These are phyloP conservation scores for Coregonus sp. DNA, from an alignment of 2,797 vertebrate species.

Conservation along the genomic window DNA sequence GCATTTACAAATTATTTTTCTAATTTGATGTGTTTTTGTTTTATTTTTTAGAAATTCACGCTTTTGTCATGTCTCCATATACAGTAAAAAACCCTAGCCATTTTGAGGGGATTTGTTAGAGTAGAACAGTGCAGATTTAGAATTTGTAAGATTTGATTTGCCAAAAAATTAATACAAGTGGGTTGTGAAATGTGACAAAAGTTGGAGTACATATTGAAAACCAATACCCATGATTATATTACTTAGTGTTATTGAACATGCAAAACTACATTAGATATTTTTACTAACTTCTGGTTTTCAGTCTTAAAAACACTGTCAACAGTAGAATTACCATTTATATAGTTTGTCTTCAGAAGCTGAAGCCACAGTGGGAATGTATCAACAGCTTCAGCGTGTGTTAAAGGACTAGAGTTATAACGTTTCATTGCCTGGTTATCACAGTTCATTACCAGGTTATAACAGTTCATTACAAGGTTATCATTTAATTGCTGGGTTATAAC, in stretches of 20 bases:
- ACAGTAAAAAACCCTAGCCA: neutral
- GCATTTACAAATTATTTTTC: slow-evolving; percentile 75
- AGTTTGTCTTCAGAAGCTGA: slow-evolving; percentile 22
- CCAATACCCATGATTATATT: neutral
- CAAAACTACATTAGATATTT: slow-evolving; percentile 24
- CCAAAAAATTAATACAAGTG: slow-evolving; percentile 26
- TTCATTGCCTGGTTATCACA: slow-evolving; percentile 1
- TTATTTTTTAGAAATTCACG: slow-evolving; percentile 37
- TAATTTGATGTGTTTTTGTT: slow-evolving; percentile 61
- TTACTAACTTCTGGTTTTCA: slow-evolving; percentile 20
- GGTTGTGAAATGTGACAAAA: neutral
- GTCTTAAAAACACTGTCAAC: slow-evolving; percentile 21
- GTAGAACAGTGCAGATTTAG: slow-evolving; percentile 18
- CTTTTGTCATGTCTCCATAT: slow-evolving; percentile 22
- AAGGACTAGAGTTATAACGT: neutral
- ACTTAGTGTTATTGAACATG: slow-evolving; percentile 31
- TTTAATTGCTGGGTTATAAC: neutral
- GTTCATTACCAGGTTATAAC: neutral
- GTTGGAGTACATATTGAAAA: slow-evolving; percentile 23
- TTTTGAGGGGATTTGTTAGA: slow-evolving; percentile 30
- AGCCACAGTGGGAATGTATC: neutral
- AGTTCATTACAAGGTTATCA: neutral
- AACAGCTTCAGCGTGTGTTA: neutral
- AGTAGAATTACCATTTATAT: neutral
- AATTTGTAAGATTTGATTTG: slow-evolving; percentile 44